Base-by-base conservation (phyloP, 2,888 invertebrate genomes). In the Orthosia cruda region DNA sequence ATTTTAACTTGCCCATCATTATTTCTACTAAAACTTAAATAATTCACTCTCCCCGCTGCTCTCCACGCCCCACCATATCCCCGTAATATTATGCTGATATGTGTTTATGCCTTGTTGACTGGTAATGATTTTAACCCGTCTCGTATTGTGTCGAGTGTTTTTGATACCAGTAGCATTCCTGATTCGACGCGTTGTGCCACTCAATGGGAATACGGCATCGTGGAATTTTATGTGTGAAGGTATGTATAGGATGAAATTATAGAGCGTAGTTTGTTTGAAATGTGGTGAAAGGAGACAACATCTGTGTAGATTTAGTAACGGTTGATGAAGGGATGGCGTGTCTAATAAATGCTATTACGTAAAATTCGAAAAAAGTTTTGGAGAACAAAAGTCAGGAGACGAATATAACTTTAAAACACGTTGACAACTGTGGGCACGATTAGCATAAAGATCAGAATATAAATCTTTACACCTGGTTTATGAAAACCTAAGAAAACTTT, bases 111-210 rank as follows among this genome's bases (percentile, higher is more conserved):
- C 74, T 79, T 80, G 86, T 86, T 75, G 83, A 74, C 82, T 82
- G 68, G 80, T 85, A 82, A 86, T 82, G 74, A 81, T 85, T 89
- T 84, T 77, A 76, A 72, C 71, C 72, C 69, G 72, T 61, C 69
- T 52, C 58, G 77, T 77, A 85, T 83, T 85, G 81, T 83, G 63
- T 76, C 69, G 77, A 80, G 81, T 89, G 77, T 80, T 85, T 80
- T 86, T 84, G 83, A 85, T 78, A 67, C 76, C 87, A 81, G 90
- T 88, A 88, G 89, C 89, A 89, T 86, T 88, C 86, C 77, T 70
- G 73, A 84, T 88, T 85, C 75, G 84, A 74, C 57, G 74, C 70
- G 79, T 71, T 80, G 75, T 83, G 62, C 47, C 55, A 66, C 71
- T 80, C 62, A 65, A 78, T 84, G 80, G 85, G 70, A 73, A 81